Evolutionary conservation across 23 tunicate genomes (phyloP).

Genomic region (Diplosoma virens): DNA sequence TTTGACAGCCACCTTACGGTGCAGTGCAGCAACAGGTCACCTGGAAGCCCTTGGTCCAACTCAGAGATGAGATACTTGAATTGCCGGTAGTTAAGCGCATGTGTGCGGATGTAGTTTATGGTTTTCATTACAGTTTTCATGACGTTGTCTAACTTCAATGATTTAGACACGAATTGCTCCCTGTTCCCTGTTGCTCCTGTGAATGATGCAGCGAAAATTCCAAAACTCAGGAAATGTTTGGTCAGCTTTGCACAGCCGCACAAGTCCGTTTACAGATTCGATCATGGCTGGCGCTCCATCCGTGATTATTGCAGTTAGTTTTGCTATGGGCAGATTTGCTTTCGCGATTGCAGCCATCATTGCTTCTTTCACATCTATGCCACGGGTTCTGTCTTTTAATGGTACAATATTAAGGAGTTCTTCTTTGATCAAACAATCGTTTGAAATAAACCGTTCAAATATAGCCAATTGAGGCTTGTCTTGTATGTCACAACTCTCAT

Average conservation of each 20-base stretch:
- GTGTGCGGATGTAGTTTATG: constrained; percentile 29
- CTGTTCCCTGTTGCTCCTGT: constrained; percentile 22
- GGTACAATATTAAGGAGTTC: neutral
- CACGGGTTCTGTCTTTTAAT: neutral
- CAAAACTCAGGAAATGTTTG: constrained; percentile 24
- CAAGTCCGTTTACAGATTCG: too few species aligned
- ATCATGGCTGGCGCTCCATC: too few species aligned
- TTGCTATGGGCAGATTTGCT: constrained; percentile 31
- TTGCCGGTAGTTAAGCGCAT: too few species aligned
- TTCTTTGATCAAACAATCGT: neutral
- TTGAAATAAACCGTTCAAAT: constrained; percentile 3
- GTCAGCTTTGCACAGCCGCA: constrained; percentile 34
- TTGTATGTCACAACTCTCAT: constrained; percentile 48
- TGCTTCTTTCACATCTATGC: neutral
- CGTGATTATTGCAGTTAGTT: too few species aligned
- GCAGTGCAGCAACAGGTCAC: constrained; percentile 36
- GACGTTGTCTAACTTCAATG: too few species aligned
- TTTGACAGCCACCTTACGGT: constrained; percentile 7
- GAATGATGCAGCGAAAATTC: neutral
- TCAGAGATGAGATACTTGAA: constrained; percentile 26
- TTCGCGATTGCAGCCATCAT: constrained; percentile 14
- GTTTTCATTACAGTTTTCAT: constrained; percentile 27
- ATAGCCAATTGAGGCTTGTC: constrained; percentile 36
- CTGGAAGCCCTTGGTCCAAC: constrained; percentile 51
- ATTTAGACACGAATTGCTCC: neutral